phyloP scores from a whole-genome alignment of 1,140 invertebrate species.

The Diabrotica virgifera region DNA sequence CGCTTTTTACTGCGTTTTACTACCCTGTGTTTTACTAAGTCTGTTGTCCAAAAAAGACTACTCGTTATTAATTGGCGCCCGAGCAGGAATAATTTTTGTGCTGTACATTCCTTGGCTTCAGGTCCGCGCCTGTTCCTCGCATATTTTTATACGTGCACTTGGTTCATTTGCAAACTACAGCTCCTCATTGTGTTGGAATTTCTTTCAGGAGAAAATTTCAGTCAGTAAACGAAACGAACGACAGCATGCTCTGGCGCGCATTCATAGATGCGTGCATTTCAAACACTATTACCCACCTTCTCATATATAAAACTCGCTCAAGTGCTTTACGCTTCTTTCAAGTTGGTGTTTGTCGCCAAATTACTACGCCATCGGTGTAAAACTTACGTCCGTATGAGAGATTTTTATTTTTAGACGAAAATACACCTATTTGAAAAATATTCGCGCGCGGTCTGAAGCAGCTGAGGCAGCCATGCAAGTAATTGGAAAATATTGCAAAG shows the following conservation, averaged over 20 bases:
- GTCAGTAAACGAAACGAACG: conserved; percentile 3
- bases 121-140: conserved; percentile 4
- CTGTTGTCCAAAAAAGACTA: too few relatives aligned
- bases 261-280: conserved; percentile 4
- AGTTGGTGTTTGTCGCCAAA: neutral
- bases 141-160: conserved; percentile 23
- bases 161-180: conserved; percentile 25
- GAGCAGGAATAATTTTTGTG: too few relatives aligned
- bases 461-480: too few relatives aligned
- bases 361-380: neutral
- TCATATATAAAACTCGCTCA: neutral
- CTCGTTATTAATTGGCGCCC: too few relatives aligned
- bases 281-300: neutral
- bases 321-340: neutral
- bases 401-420: too few relatives aligned
- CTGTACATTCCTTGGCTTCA: too few relatives aligned
- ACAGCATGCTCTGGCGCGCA: conserved; percentile 18
- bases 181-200: conserved; percentile 19
- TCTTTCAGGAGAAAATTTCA: conserved; percentile 17
- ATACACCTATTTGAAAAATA: too few relatives aligned
- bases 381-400: too few relatives aligned
- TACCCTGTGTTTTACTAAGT: too few relatives aligned
- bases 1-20: too few relatives aligned
- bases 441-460: too few relatives aligned
- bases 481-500: too few relatives aligned